Percentiles rank a stretch among this genome's conserved stretches.
phyloP scores from a whole-genome alignment of 2,113 vertebrate genomes.

The Dromiciops gliroides region DNA sequence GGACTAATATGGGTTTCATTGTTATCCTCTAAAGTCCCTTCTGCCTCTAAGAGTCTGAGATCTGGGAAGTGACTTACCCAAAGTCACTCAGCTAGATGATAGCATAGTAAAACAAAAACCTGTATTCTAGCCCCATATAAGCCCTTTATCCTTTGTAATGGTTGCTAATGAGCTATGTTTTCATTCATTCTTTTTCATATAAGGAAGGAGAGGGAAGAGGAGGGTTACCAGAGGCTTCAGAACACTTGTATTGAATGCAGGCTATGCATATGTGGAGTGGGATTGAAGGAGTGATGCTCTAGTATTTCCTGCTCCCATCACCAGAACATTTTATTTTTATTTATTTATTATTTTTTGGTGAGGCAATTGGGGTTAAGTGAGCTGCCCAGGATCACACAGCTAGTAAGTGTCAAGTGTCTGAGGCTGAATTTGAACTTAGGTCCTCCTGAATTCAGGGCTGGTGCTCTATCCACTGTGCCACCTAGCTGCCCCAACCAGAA shows the following conservation, averaged over 20 bases:
- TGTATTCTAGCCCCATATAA: background rate
- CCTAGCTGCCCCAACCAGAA: too few species aligned
- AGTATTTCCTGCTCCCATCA: background rate
- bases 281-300: background rate
- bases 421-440: too few species aligned
- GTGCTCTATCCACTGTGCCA: too few species aligned
- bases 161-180: background rate
- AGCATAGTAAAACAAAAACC: background rate
- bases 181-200: background rate
- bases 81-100: background rate
- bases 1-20: background rate
- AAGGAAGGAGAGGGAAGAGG: background rate
- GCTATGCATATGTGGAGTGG: background rate
- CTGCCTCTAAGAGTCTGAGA: background rate
- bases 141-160: background rate
- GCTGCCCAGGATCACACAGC: too few species aligned
- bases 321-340: too few species aligned
- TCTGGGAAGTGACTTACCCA: background rate
- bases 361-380: too few species aligned
- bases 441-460: too few species aligned
- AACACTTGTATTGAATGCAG: background rate
- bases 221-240: background rate
- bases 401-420: too few species aligned
- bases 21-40: background rate
- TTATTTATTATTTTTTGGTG: too few species aligned